Percentiles rank a stretch among this genome's conserved stretches.
phyloP scores from a whole-genome alignment of 1,140 invertebrate genomes.

The Polypedilum pembai region DNA sequence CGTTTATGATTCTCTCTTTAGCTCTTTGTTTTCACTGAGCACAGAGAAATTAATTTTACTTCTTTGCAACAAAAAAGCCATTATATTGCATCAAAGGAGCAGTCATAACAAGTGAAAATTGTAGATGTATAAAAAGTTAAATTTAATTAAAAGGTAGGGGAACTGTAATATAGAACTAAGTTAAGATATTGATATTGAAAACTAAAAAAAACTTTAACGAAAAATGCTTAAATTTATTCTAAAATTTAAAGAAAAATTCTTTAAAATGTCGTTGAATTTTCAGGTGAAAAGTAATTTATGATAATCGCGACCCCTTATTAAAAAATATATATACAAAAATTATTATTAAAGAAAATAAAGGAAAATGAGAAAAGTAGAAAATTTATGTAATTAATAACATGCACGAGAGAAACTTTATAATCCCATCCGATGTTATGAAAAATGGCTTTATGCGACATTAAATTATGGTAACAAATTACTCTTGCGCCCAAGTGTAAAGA shows the following conservation, averaged over 20 bases:
- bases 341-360: background rate
- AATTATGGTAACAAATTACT: conserved; percentile 13
- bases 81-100: background rate
- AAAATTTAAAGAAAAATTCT: too few species aligned
- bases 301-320: too few species aligned
- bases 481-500: background rate
- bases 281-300: too few species aligned
- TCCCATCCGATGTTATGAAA: conserved; percentile 11
- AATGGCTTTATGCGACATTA: conserved; percentile 6
- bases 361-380: background rate
- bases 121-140: too few species aligned
- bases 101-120: background rate
- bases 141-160: too few species aligned
- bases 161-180: too few species aligned
- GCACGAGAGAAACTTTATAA: background rate
- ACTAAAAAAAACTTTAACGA: too few species aligned
- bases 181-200: too few species aligned
- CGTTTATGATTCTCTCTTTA: background rate
- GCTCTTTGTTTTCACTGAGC: background rate
- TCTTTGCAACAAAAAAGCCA: background rate
- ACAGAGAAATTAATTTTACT: background rate
- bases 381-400: conserved; percentile 20
- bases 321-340: background rate
- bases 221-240: too few species aligned
- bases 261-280: too few species aligned